Evolutionary conservation across 2,888 invertebrate genomes (phyloP), one percentile per base, ranked within the genome.

Genomic region (Orthosia gracilis): DNA sequence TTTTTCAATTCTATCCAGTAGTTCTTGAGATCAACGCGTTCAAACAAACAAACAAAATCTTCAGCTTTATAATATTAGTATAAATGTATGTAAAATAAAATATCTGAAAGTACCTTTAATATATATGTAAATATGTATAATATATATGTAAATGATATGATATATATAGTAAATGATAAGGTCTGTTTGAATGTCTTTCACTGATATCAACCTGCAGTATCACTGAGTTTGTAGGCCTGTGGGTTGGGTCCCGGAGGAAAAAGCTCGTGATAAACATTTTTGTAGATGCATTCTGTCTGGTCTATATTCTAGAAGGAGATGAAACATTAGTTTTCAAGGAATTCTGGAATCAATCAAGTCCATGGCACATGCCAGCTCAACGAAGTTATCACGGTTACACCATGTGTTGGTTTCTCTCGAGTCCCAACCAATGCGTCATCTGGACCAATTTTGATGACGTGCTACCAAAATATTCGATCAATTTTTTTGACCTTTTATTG

Each of bases 401-500:
- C 62, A 64, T 23, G 15, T 58, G 15, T 65, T 78, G 49, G 49
- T 57, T 71, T 84, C 82, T 77, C 40, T 59, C 70, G 4, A 69
- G 40, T 58, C 88, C 79, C 80, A 84, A 71, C 52, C 69, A 57
- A 81, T 88, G 89, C 82, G 85, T 89, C 88, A 89, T 80, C 23
- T 78, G 81, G 59, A 63, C 76, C 73, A 86, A 85, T 86, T 88
- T 84, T 57, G 80, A 84, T 85, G 88, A 89, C 78, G 80, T 80
- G 59, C 58, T 21, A 15, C 40, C 73, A 68, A 85, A 86, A 84
- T 76, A 84, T 85, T 76, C 73, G 59, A 21, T 21, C 40, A 55
- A 31, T 66, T 83, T 62, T 82, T 88, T 88, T 83, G 72, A 83
- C 85, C 84, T 86, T 87, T 80, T 73, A 84, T 85, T 86, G 82